Base-by-base conservation (phyloP, 2,797 vertebrate species). In the Acanthurus tractus region DNA sequence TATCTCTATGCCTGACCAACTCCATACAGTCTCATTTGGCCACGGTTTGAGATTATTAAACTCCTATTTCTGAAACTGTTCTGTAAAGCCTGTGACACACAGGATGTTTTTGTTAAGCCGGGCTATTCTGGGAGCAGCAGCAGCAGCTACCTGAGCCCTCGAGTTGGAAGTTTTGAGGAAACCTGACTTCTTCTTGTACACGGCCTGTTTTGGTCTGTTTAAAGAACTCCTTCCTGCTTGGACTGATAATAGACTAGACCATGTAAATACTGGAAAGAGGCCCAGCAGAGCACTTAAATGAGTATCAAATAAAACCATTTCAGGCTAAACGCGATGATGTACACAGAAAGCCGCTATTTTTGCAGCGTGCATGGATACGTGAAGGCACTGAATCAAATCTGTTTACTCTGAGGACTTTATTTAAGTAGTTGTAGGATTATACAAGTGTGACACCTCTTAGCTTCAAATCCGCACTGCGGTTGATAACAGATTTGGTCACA, bases 41-140 rank as follows among this genome's bases (percentile, higher is more conserved):
- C 57, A 38, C 18, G 12, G 56, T 49, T 22, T 1, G 11, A 78
- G 61, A 85, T 89, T 70, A 68, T 18, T 6, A 72, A 81, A 68
- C 48, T 46, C 61, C 52, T 29, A 7, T 69, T 76, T 58, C 80
- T 86, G 65, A 82, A 84, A 82, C 70, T 72, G 65, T 72, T 77
- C 71, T 10, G 20, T 20, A 56, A 88, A 88, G 63, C 81, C 72
- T 42, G 29, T 79, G 74, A 85, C 76, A 69, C 76, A 40, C 77
- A 50, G 87, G 89, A 89, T 90, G 87, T 92, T 88, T 90, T 85
- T 11, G 59, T 84, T 84, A 79, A 83, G 78, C 50, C 1, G 14
- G 40, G 78, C 64, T 92, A 89, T 93, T 93, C 89, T 90, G 44
- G 84, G 90, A 85, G 58, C 62, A 10, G 81, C 70, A 10, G 81